Conservation (phyloP, 2,113 vertebrate species). For the Cyprinodon variegatus region DNA sequence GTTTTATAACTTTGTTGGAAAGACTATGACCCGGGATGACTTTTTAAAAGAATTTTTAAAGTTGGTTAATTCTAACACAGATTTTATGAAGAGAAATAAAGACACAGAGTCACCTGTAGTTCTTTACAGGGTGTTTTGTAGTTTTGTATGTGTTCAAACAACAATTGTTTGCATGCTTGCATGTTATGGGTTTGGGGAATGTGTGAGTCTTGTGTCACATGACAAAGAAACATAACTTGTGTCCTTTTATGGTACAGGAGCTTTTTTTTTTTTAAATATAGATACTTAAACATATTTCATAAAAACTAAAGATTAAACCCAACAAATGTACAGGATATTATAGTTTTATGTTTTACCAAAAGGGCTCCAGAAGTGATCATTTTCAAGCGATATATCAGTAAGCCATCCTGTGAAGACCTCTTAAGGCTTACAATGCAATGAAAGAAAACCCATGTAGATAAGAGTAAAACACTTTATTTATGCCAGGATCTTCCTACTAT, state of each 20-base stretch:
- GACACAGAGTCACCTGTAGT: too few species aligned
- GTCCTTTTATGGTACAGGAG: neutral
- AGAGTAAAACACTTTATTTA: neutral
- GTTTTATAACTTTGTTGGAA: too few species aligned
- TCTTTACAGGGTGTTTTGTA: conserved; percentile 1
- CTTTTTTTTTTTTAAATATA: neutral
- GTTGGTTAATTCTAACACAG: too few species aligned
- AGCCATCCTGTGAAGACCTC: too few species aligned
- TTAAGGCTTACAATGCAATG: too few species aligned
- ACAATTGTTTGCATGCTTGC: conserved; percentile 45
- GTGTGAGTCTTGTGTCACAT: neutral
- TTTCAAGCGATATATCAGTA: neutral
- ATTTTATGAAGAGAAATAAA: too few species aligned
- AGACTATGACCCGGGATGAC: too few species aligned
- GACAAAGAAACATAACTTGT: conserved; percentile 9
- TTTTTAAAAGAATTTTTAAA: too few species aligned
- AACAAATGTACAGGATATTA: neutral
- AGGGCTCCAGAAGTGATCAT: neutral
- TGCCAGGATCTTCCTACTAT: neutral
- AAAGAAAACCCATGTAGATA: too few species aligned
- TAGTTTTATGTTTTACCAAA: neutral
- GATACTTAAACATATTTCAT: neutral
- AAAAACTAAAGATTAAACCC: neutral
- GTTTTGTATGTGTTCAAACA: neutral
- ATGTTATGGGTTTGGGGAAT: conserved; percentile 26